Conservation (phyloP, 2,113 vertebrate genomes). For the Phylloscopus trochiloides region DNA sequence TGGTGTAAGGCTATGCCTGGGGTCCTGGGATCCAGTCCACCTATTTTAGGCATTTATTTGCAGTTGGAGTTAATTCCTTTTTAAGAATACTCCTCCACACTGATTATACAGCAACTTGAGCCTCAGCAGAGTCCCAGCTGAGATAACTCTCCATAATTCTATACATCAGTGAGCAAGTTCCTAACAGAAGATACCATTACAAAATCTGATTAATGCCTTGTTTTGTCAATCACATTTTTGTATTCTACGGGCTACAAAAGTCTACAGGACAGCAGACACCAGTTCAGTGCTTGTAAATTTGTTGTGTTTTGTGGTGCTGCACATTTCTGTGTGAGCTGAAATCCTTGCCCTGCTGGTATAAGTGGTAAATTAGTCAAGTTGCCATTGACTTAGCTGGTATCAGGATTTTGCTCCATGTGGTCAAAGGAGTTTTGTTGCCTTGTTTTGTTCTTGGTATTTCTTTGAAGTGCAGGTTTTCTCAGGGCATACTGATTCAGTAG, state of each 20-base stretch:
- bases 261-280: neutral
- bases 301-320: neutral
- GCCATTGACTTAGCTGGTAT: neutral
- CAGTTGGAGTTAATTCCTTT: neutral
- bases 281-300: neutral
- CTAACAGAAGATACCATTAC: neutral
- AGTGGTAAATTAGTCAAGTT: neutral
- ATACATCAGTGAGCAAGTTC: neutral
- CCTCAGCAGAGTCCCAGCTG: neutral
- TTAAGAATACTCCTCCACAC: neutral
- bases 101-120: neutral
- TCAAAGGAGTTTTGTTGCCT: neutral
- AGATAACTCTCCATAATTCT: neutral
- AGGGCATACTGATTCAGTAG: neutral
- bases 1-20: neutral
- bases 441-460: neutral
- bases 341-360: neutral
- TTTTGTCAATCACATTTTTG: neutral
- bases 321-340: neutral
- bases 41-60: neutral
- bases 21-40: neutral
- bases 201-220: neutral
- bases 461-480: neutral
- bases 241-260: neutral
- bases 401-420: neutral